Conservation (phyloP, 2,888 invertebrate species). For the Quadroppia sp. region DNA sequence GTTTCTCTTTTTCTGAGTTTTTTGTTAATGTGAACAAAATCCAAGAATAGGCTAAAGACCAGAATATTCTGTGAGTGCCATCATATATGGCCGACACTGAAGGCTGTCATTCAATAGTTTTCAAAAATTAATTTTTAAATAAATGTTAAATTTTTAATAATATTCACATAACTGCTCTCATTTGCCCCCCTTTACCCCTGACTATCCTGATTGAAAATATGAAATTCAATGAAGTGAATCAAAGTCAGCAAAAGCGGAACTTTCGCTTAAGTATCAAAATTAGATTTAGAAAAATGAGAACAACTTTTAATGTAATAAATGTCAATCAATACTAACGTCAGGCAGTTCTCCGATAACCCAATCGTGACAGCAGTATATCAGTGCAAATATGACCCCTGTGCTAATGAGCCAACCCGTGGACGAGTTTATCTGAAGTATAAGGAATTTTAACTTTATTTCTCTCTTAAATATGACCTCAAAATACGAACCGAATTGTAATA, state of each 20-base stretch:
- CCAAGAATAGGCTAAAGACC: constrained; percentile 36
- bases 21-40: constrained; percentile 33
- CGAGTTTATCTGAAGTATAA: constrained; percentile 7
- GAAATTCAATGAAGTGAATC: neutral
- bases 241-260: neutral
- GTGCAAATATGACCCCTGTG: constrained; percentile 21
- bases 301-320: neutral
- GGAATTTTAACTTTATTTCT: neutral
- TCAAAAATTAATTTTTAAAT: too few relatives aligned
- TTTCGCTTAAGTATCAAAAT: neutral
- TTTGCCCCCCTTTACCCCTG: too few relatives aligned
- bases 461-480: neutral
- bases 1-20: constrained; percentile 6
- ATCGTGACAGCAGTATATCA: constrained; percentile 40
- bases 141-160: neutral
- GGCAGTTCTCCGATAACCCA: constrained; percentile 44
- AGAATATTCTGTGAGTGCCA: constrained; percentile 30
- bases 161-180: too few relatives aligned
- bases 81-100: constrained; percentile 41
- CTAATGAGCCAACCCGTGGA: constrained; percentile 33
- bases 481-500: constrained; percentile 4
- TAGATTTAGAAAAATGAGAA: neutral
- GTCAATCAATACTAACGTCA: constrained; percentile 32
- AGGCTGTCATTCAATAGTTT: constrained; percentile 27
- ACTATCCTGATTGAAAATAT: constrained; percentile 6